phyloP scores from a whole-genome alignment of 2,113 vertebrate species.

The Manacus vitellinus region DNA sequence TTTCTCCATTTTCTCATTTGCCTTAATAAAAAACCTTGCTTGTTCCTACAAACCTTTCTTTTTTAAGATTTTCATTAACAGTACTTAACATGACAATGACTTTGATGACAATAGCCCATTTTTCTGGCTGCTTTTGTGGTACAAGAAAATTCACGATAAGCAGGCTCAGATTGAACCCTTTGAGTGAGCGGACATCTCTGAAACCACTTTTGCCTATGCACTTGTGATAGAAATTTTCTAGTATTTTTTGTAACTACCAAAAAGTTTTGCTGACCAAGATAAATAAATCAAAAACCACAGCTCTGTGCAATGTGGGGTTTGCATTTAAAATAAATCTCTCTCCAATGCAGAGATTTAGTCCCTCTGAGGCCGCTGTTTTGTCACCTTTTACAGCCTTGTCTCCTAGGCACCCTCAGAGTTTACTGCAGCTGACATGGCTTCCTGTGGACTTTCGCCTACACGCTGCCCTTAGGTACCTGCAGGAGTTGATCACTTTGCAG shows the following conservation, averaged over 20 bases:
- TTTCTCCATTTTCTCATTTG: neutral
- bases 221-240: neutral
- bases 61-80: neutral
- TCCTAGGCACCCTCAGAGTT: conserved; percentile 44
- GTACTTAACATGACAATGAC: neutral
- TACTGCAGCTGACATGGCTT: conserved; percentile 46
- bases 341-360: neutral
- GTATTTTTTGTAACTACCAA: neutral
- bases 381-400: conserved; percentile 42
- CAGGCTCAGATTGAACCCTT: neutral
- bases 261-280: neutral
- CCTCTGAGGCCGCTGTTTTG: neutral
- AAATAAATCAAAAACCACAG: neutral
- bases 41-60: neutral
- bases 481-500: conserved; percentile 12
- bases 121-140: neutral
- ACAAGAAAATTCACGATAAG: neutral
- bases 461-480: conserved; percentile 29
- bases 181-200: neutral
- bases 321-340: neutral
- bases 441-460: conserved; percentile 11
- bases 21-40: neutral
- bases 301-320: neutral
- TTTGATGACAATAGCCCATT: neutral
- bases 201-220: neutral